Conservation (phyloP, 2,888 invertebrate genomes). For the Eristalinus aeneus region DNA sequence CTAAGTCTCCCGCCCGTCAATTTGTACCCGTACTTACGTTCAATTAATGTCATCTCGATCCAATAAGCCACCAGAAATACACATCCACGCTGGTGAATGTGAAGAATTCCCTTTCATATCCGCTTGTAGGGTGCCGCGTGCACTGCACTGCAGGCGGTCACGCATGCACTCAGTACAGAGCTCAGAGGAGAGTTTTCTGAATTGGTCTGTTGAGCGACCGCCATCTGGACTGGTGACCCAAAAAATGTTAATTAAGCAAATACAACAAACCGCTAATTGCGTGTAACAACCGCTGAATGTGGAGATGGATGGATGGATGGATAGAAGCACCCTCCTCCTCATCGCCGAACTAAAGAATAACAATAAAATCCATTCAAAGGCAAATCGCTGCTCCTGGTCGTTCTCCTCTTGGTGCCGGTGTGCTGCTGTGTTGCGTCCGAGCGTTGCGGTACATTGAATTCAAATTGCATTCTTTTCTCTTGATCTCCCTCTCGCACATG, state of each 20-base stretch:
- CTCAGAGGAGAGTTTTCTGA: not conserved
- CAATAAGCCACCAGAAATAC: not conserved
- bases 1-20: not conserved
- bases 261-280: conserved; percentile 59
- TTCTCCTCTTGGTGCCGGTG: not conserved
- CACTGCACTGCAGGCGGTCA: not conserved
- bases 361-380: conserved; percentile 47
- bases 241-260: conserved; percentile 65
- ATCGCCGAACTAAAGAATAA: not conserved
- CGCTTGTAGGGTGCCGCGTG: not conserved
- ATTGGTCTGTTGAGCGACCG: not conserved
- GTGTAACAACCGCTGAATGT: conserved; percentile 43
- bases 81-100: not conserved
- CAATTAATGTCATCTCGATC: not conserved
- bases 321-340: not conserved
- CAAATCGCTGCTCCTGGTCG: conserved; percentile 21
- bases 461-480: conserved; percentile 31
- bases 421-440: conserved; percentile 5
- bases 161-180: not conserved
- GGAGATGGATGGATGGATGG: not conserved
- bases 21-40: not conserved
- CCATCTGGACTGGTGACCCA: conserved; percentile 59
- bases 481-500: not conserved
- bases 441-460: conserved; percentile 60
- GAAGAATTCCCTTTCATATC: not conserved